Conservation (phyloP, 2,113 vertebrate species). For the Neotoma lepida region DNA sequence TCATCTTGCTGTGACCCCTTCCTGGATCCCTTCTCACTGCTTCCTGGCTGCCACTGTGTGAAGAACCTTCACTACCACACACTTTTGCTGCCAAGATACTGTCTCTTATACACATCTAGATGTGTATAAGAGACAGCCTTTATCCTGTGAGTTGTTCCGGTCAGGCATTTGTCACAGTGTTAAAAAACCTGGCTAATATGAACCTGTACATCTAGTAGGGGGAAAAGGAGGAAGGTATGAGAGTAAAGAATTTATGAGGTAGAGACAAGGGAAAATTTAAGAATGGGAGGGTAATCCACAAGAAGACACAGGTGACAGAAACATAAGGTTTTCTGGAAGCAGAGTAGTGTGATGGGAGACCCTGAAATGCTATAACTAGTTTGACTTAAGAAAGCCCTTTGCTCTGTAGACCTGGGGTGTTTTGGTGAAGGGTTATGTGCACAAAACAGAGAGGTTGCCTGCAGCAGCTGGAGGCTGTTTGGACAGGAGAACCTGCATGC, state of each 20-base stretch:
- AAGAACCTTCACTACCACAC: background rate
- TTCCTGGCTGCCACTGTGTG: background rate
- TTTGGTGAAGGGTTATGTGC: background rate
- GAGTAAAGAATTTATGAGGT: background rate
- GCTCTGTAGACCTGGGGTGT: background rate
- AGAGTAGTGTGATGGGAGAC: background rate
- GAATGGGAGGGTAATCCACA: accelerated
- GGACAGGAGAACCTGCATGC: background rate
- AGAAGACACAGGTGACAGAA: background rate
- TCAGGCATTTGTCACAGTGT: background rate
- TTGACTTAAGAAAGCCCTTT: background rate
- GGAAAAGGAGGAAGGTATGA: background rate
- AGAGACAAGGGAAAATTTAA: background rate
- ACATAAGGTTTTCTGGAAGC: background rate
- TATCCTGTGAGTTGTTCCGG: background rate
- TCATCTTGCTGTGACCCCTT: background rate
- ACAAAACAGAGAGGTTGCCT: background rate
- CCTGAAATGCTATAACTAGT: background rate
- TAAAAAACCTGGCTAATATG: background rate
- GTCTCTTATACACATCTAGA: too few relatives aligned
- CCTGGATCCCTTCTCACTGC: background rate
- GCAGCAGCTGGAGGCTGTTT: background rate
- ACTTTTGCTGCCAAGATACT: background rate
- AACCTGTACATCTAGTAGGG: background rate
- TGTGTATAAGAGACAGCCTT: too few relatives aligned